Conservation (phyloP, 2,888 invertebrate genomes). For the Nymphalis c-album region DNA sequence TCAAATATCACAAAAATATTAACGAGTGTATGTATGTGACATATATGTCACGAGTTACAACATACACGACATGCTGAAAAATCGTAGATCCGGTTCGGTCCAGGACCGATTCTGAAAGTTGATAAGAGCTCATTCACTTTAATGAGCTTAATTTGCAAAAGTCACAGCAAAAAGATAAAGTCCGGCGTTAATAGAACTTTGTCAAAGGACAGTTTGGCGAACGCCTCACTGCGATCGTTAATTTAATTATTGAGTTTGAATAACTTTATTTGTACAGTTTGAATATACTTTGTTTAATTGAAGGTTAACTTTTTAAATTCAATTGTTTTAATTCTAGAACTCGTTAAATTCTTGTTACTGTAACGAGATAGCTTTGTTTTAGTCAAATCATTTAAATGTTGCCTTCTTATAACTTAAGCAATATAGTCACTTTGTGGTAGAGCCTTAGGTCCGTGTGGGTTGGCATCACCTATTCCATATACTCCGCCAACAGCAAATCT, state of each 20-base stretch:
- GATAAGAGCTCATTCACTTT: slow-evolving; percentile 45
- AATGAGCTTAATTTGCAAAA: slow-evolving; percentile 74
- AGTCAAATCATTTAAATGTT: too few species aligned
- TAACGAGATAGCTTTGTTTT: too few species aligned
- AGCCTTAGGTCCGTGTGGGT: too few species aligned
- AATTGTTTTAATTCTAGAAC: neutral
- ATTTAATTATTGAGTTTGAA: slow-evolving; percentile 38
- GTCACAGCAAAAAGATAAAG: slow-evolving; percentile 59
- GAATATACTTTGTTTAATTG: slow-evolving; percentile 9
- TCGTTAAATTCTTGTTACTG: too few species aligned
- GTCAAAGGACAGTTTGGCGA: slow-evolving; percentile 47
- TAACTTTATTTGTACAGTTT: slow-evolving; percentile 21
- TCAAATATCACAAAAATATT: neutral
- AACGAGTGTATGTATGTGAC: too few species aligned
- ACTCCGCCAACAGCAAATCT: too few species aligned
- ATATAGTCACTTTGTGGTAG: too few species aligned
- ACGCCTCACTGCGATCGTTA: slow-evolving; percentile 27
- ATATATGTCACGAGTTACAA: neutral
- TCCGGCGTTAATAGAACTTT: slow-evolving; percentile 53
- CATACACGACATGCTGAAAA: neutral
- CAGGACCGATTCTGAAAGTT: slow-evolving; percentile 9
- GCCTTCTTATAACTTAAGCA: too few species aligned
- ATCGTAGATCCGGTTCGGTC: neutral
- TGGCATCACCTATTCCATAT: too few species aligned
- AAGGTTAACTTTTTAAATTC: slow-evolving; percentile 7